Percentiles rank a stretch among this genome's conserved stretches.
These are phyloP conservation scores for Nephotettix cincticeps DNA, from an alignment of 1,140 invertebrate species.

Conservation along the genomic window DNA sequence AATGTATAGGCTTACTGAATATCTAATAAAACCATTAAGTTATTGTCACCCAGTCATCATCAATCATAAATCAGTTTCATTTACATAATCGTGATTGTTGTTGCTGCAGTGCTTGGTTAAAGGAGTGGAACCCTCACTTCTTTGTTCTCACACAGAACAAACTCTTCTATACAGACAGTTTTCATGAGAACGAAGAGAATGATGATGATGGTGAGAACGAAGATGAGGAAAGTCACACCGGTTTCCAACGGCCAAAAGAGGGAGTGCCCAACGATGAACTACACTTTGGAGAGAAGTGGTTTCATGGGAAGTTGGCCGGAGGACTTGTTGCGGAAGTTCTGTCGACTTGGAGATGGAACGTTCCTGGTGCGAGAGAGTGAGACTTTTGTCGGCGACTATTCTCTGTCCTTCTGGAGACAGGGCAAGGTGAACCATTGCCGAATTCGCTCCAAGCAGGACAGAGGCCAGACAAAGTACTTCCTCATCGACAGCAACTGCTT, in stretches of 20 bases:
- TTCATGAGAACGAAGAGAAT: conserved; percentile 59
- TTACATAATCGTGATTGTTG: too few species aligned
- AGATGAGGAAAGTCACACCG: conserved; percentile 42
- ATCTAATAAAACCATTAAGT: too few species aligned
- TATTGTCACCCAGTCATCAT: too few species aligned
- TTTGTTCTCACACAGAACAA: conserved; percentile 91
- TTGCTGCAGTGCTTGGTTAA: too few species aligned
- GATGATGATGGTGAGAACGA: conserved; percentile 57
- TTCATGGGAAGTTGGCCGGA: conserved; percentile 82
- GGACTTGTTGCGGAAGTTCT: conserved; percentile 74
- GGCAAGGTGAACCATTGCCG: conserved; percentile 90
- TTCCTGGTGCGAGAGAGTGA: conserved; percentile 94
- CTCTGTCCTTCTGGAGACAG: conserved; percentile 89
- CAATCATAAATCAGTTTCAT: too few species aligned
- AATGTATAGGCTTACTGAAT: too few species aligned
- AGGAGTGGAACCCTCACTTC: conserved; percentile 92
- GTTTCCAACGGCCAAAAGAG: conserved; percentile 47
- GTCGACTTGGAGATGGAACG: conserved; percentile 89
- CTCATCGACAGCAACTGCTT: conserved; percentile 87
- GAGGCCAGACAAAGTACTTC: conserved; percentile 87
- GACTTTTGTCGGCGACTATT: conserved; percentile 95
- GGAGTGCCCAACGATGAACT: conserved; percentile 76
- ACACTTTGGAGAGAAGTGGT: conserved; percentile 95
- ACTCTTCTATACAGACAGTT: conserved; percentile 78
- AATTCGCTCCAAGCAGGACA: conserved; percentile 86